These are phyloP conservation scores for Hirtodrosophila cameraria DNA, from an alignment of 2,888 invertebrate species.

Conservation along the genomic window DNA sequence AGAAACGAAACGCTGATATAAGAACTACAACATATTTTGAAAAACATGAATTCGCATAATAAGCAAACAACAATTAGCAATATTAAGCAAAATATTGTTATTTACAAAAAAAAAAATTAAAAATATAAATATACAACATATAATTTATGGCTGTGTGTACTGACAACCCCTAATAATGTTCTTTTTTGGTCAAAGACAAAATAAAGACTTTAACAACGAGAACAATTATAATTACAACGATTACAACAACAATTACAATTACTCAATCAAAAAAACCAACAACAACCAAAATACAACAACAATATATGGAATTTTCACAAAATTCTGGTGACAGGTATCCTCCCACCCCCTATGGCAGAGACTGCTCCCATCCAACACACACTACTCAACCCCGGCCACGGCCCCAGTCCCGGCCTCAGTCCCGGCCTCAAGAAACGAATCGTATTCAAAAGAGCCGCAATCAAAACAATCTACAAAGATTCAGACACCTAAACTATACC, in stretches of 20 bases:
- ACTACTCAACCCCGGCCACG: not conserved
- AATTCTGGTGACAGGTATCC: constrained; percentile 51
- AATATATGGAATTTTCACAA: constrained; percentile 38
- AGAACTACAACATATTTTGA: constrained; percentile 82
- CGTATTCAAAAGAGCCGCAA: constrained; percentile 30
- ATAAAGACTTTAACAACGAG: constrained; percentile 8
- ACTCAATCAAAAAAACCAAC: constrained; percentile 24
- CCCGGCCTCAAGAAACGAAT: constrained; percentile 36
- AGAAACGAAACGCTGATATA: constrained; percentile 52
- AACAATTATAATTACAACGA: constrained; percentile 20
- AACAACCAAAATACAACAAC: constrained; percentile 19
- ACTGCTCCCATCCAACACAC: constrained; percentile 20
- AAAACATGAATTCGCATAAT: constrained; percentile 78
- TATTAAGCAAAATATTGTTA: constrained; percentile 20
- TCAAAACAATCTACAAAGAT: constrained; percentile 23
- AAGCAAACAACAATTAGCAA: constrained; percentile 26
- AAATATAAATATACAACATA: constrained; percentile 37
- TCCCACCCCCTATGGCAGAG: constrained; percentile 40
- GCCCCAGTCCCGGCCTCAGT: constrained; percentile 21
- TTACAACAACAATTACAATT: constrained; percentile 22
- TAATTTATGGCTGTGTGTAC: constrained; percentile 70
- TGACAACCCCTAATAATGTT: constrained; percentile 63
- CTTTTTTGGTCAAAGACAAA: constrained; percentile 17
- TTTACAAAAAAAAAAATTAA: constrained; percentile 27
- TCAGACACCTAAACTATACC: constrained; percentile 24